Evolutionary conservation across 2,888 invertebrate genomes (phyloP), one percentile per base, ranked within the genome.

Genomic region (Acholoe squamosa): DNA sequence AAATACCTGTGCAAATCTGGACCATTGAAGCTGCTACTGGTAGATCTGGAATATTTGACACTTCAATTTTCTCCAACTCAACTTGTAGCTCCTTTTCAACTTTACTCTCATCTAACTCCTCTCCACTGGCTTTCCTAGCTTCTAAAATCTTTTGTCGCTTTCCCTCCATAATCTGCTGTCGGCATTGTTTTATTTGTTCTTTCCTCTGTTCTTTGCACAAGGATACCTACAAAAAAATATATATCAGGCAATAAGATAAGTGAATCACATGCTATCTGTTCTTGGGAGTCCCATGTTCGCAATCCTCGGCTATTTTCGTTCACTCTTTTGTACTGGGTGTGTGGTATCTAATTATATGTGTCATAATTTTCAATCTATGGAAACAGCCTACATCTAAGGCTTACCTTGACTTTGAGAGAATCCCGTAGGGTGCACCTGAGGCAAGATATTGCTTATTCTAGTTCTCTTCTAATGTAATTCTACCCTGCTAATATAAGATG

Each of bases 91-190:
- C 34, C 19, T 34, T 56, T 1, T 61, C 71, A 3, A 67, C 34
- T n/a, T 61, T 22, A 0, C 31, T 25, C 10, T 61, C 91, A 61
- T 52, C 61, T 51, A 89, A 28, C 34, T 80, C 89, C 28, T 33
- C 19, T 10, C 80, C 61, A 25, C n/a, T 56, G 31, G 28, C 61
- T 52, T 56, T 54, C 56, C 56, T 31, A 12, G 25, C n/a, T n/a
- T 77, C 89, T 22, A 84, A 31, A 7, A 56, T 19, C 67, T 97
- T 97, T 92, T 96, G 96, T 84, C 93, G 92, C 95, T 98, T 98
- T 0, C 98, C 98, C 91, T 97, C 97, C 28, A 98, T 96, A 92
- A 98, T 98, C 94, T 97, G 97, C 92, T 97, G 97, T 91, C 97
- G 97, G 96, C 97, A 97, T 22, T 94, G 93, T 22, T 94, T 93